phyloP scores from a whole-genome alignment of 2,888 invertebrate species.

The Tenthredo scrophulariae region DNA sequence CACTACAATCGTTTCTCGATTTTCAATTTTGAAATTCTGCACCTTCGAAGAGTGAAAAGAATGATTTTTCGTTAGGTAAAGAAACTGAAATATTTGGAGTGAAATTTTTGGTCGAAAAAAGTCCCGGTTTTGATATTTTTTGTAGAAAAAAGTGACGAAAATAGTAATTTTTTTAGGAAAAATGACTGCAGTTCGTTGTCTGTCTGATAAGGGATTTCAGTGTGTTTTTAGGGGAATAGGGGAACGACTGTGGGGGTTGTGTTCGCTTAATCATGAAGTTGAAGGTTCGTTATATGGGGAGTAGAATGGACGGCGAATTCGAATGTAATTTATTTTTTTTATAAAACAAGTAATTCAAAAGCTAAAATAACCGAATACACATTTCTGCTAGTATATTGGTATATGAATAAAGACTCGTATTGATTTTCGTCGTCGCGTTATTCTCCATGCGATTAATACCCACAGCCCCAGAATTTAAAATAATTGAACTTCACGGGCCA shows the following conservation, averaged over 20 bases:
- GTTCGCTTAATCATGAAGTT: background rate
- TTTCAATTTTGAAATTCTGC: no score
- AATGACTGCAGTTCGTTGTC: no score
- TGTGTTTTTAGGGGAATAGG: background rate
- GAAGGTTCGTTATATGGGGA: background rate
- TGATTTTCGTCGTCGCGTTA: background rate
- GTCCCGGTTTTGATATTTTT: no score
- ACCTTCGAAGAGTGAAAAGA: no score
- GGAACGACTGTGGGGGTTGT: background rate
- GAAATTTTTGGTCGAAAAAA: no score
- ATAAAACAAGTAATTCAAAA: background rate
- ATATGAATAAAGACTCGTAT: background rate
- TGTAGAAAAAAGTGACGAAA: no score
- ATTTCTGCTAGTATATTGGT: background rate
- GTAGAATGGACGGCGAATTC: background rate
- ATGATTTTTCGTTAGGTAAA: no score
- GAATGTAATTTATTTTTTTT: background rate
- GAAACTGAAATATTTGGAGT: no score
- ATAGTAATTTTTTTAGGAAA: no score
- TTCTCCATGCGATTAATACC: background rate
- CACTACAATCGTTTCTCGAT: no score
- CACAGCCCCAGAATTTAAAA: background rate
- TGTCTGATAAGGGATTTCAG: background rate
- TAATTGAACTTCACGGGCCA: slow-evolving; percentile 4
- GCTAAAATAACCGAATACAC: background rate